These are phyloP conservation scores for Agrochola lychnidis DNA, from an alignment of 2,888 invertebrate genomes.

Conservation along the genomic window DNA sequence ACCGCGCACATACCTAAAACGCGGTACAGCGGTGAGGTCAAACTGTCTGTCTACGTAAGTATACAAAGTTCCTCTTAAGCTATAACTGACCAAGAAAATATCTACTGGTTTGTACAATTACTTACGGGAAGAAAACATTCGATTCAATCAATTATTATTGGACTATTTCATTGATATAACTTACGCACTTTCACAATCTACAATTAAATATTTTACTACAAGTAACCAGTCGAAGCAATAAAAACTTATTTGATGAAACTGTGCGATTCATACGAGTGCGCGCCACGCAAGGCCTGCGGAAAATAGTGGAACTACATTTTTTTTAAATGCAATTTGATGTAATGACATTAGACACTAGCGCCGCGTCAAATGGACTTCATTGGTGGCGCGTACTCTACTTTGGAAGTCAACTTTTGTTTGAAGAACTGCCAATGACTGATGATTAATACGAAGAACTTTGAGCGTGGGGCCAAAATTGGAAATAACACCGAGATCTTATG, in stretches of 20 bases:
- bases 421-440: too few relatives aligned
- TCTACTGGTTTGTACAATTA: slow-evolving; percentile 21
- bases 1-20: too few relatives aligned
- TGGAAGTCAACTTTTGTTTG: too few relatives aligned
- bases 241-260: slow-evolving; percentile 12
- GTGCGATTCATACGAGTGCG: not conserved
- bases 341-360: too few relatives aligned
- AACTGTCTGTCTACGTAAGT: slow-evolving; percentile 14
- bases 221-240: slow-evolving; percentile 10
- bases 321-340: too few relatives aligned
- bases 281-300: too few relatives aligned
- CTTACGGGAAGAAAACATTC: not conserved
- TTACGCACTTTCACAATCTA: slow-evolving; percentile 31
- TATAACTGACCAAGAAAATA: slow-evolving; percentile 27
- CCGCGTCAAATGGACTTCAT: too few relatives aligned
- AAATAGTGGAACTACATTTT: too few relatives aligned
- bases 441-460: not conserved
- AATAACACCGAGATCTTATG: not conserved
- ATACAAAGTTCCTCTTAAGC: slow-evolving; percentile 2
- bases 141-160: slow-evolving; percentile 13
- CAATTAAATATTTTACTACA: slow-evolving; percentile 21
- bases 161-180: slow-evolving; percentile 19
- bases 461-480: not conserved
- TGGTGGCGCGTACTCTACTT: too few relatives aligned
- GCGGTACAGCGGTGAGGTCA: too few relatives aligned